Evolutionary conservation across 2,888 invertebrate species (phyloP), one percentile per base, ranked within the genome.

Genomic region (Eurois occulta): DNA sequence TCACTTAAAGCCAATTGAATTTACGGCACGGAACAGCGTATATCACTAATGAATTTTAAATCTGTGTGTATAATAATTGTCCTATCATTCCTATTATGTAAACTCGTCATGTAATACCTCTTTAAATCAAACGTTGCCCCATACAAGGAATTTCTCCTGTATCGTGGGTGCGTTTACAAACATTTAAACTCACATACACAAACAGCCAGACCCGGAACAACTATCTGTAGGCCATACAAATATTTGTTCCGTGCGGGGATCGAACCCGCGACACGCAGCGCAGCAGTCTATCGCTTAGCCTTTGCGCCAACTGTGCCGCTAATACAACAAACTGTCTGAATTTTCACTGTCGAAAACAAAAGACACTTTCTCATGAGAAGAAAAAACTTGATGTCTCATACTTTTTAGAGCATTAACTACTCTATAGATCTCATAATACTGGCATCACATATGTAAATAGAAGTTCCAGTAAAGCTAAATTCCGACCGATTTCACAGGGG

Each of bases 371-470:
- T 41, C n/a, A 4, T 8, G 2, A 24, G 13, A 65, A 24, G 64
- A 24, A 62, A 62, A 35, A 64, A 13, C 5, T 64, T 24, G n/a
- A 13, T 46, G 1, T 62, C 7, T 38, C 46, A 2, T 24, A 52
- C 3, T n/a, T 65, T 38, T 70, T 11, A 58, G 2, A 60, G 43
- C 16, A 38, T 46, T 73, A 60, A 69, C 5, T 41, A 21, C 32
- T 52, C 2, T n/a, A 48, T 62, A 28, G 8, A 55, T 81, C 6
- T 77, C 32, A 55, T 55, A 46, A 55, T 46, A 64, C 41, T 65
- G 41, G 52, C 67, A 67, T 75, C 78, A 68, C 81, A 78, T 78
- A 82, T 84, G 76, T 78, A 79, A 89, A 89, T 82, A 79, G 65
- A 75, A 71, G 73, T 80, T 80, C 73, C 66, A 75, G 76, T 73